A percentile compares a stretch with the other conserved stretches of the same genome.
Conservation (phyloP, 2,888 invertebrate species). For the Abscondita cerata region DNA sequence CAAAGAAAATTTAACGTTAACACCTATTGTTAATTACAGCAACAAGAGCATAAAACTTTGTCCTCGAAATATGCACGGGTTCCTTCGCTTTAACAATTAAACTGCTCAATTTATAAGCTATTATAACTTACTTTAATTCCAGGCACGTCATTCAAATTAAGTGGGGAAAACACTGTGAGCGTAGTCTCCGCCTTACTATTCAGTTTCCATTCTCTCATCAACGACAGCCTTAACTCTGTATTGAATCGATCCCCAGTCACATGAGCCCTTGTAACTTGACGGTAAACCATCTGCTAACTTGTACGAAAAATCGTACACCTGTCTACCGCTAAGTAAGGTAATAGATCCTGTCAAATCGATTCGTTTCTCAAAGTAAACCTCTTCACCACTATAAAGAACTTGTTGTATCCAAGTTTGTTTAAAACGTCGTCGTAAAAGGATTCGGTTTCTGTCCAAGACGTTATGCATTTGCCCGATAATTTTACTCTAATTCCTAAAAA, state of each 20-base stretch:
- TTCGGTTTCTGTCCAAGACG: background rate
- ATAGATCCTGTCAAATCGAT: slow-evolving; percentile 25
- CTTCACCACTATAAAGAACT: background rate
- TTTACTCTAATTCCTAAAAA: no score
- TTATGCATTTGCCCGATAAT: background rate
- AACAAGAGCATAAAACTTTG: slow-evolving; percentile 24
- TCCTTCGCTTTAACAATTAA: background rate
- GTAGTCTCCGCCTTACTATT: slow-evolving; percentile 46
- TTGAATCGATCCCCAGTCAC: slow-evolving; percentile 41
- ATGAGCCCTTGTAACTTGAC: slow-evolving; percentile 42
- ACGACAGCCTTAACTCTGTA: slow-evolving; percentile 46
- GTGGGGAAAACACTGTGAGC: slow-evolving; percentile 44
- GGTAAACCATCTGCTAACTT: slow-evolving; percentile 46
- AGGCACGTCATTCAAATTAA: slow-evolving; percentile 41
- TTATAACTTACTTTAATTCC: slow-evolving; percentile 21
- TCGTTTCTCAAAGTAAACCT: background rate
- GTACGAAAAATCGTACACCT: slow-evolving; percentile 48
- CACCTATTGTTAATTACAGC: slow-evolving; percentile 16
- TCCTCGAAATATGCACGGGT: slow-evolving; percentile 12
- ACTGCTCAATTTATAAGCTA: no score
- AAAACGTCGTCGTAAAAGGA: slow-evolving; percentile 1
- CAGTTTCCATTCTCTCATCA: slow-evolving; percentile 48
- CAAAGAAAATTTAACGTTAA: slow-evolving; percentile 16
- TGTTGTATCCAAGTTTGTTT: background rate
- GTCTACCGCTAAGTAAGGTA: slow-evolving; percentile 43